phyloP scores from a whole-genome alignment of 2,113 vertebrate species.

The Bambusicola thoracicus region DNA sequence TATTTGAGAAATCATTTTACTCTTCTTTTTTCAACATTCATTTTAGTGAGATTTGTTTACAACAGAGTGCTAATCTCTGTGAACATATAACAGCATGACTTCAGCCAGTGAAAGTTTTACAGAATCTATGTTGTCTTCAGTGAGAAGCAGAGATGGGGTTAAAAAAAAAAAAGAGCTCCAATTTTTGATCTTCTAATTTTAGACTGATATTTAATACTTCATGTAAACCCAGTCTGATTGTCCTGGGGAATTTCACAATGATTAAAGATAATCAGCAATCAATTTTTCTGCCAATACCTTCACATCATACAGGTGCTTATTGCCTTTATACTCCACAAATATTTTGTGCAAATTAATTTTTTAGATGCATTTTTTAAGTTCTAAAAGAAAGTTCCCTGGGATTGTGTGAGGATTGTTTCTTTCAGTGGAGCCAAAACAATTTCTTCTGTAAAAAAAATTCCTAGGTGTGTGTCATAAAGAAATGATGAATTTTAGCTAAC shows the following conservation, averaged over 20 bases:
- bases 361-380: neutral
- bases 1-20: neutral
- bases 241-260: neutral
- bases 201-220: neutral
- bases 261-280: neutral
- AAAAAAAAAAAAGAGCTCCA: neutral
- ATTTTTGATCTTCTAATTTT: neutral
- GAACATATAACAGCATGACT: neutral
- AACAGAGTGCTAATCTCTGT: neutral
- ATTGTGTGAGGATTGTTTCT: accelerated
- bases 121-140: neutral
- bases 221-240: neutral
- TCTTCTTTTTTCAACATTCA: neutral
- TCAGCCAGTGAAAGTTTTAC: neutral
- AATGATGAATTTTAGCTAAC: neutral
- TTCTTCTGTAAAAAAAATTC: neutral
- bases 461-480: neutral
- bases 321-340: neutral
- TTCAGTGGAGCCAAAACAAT: neutral
- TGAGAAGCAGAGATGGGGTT: neutral
- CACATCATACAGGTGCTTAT: accelerated
- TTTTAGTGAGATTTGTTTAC: neutral
- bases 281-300: neutral
- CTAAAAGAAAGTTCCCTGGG: neutral
- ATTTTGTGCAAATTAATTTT: neutral